These are phyloP conservation scores for Sebastolobus altivelis DNA, from an alignment of 2,797 vertebrate genomes.

Conservation along the genomic window DNA sequence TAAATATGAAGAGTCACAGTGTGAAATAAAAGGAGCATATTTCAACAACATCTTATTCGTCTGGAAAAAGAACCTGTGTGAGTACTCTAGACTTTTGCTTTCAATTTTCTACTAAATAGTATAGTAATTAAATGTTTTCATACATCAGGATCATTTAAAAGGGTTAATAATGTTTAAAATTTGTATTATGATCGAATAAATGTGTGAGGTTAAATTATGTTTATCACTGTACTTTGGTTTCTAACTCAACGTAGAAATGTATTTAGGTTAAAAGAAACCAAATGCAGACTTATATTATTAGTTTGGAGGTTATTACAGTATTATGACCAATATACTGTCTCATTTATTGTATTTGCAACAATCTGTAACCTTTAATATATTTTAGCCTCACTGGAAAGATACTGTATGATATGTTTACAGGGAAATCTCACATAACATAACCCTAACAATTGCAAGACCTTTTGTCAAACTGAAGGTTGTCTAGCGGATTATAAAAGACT, in stretches of 20 bases:
- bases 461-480: not conserved
- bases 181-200: not conserved
- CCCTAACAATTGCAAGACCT: not conserved
- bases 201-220: not conserved
- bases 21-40: constrained; percentile 17
- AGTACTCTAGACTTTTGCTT: constrained; percentile 30
- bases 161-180: not conserved
- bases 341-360: not conserved
- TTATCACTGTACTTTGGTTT: not conserved
- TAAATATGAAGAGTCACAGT: constrained; percentile 53
- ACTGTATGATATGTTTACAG: no score
- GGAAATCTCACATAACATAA: not conserved
- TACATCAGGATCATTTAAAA: not conserved
- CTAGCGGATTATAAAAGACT: not conserved
- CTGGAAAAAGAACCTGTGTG: constrained; percentile 23
- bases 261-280: not conserved
- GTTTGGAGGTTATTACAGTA: not conserved
- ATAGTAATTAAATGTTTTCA: not conserved
- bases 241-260: not conserved
- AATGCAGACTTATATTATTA: not conserved
- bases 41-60: constrained; percentile 3
- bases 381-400: not conserved
- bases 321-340: not conserved
- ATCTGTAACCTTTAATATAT: not conserved
- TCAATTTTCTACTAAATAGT: not conserved